phyloP scores from a whole-genome alignment of 2,113 vertebrate species.

The Brienomyrus brachyistius region DNA sequence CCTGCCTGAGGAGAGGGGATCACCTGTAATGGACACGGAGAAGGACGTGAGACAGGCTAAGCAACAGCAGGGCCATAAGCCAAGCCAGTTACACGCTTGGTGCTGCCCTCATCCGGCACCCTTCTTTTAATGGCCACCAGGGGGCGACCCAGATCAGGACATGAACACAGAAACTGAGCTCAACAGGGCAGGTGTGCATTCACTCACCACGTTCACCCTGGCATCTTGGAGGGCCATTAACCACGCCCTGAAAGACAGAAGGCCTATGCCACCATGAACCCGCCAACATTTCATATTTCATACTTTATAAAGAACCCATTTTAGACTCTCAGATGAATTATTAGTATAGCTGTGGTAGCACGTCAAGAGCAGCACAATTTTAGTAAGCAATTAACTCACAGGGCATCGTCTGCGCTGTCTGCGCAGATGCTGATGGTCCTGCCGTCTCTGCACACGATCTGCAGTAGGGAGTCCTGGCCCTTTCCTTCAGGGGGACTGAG shows the following conservation, averaged over 20 bases:
- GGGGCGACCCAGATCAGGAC: background rate
- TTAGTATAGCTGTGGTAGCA: background rate
- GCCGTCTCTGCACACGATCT: conserved; percentile 87
- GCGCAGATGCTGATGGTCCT: conserved; percentile 84
- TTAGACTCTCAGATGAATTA: background rate
- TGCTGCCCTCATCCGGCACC: background rate
- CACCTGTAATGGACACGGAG: conserved; percentile 39
- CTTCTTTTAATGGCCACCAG: background rate
- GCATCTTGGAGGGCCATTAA: conserved; percentile 64
- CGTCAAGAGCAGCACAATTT: background rate
- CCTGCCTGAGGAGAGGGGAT: conserved; percentile 46
- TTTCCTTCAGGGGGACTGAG: conserved; percentile 83
- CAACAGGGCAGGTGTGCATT: background rate
- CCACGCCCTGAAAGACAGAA: conserved; percentile 57
- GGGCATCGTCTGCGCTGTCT: conserved; percentile 83
- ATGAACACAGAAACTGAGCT: no score
- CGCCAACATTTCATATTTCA: background rate
- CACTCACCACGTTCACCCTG: conserved; percentile 59
- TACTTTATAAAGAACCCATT: background rate
- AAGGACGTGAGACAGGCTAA: background rate
- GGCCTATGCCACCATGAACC: background rate
- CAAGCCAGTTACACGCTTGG: background rate
- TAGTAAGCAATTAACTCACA: conserved; percentile 60
- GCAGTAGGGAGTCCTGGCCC: conserved; percentile 75
- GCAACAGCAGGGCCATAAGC: background rate